Evolutionary conservation across 2,888 invertebrate genomes (phyloP).

Genomic region (Thera britannica): DNA sequence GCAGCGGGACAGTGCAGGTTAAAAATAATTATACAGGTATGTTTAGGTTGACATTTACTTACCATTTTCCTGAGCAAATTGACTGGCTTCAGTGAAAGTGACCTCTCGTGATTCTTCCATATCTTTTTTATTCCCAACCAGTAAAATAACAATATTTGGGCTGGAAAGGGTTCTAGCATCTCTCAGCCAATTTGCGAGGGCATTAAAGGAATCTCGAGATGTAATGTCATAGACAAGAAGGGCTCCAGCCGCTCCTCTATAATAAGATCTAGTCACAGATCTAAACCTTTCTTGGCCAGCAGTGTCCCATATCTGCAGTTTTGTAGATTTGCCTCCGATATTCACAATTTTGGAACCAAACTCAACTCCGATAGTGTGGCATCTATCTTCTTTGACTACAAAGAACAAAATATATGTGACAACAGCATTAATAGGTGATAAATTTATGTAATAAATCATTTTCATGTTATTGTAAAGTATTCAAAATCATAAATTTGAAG

Average conservation of each 20-base stretch:
- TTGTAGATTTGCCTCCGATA: slow-evolving; percentile 92
- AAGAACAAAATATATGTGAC: slow-evolving; percentile 2
- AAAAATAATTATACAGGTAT: neutral
- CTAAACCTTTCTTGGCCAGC: slow-evolving; percentile 99
- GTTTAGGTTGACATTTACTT: slow-evolving; percentile 39
- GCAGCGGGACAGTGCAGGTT: no score
- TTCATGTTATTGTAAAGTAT: no score
- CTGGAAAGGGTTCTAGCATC: slow-evolving; percentile 92
- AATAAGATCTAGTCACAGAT: slow-evolving; percentile 94
- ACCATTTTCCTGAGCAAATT: slow-evolving; percentile 95
- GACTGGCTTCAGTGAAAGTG: slow-evolving; percentile 92
- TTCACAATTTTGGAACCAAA: slow-evolving; percentile 94
- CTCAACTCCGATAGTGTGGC: slow-evolving; percentile 94
- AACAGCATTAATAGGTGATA: no score
- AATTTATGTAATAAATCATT: no score
- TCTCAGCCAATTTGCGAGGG: slow-evolving; percentile 93
- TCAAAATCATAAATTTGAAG: no score
- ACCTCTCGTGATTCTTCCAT: slow-evolving; percentile 92
- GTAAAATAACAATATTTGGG: slow-evolving; percentile 91
- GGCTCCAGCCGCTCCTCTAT: slow-evolving; percentile 96
- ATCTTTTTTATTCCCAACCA: slow-evolving; percentile 94
- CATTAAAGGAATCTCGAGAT: slow-evolving; percentile 96
- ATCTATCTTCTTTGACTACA: slow-evolving; percentile 92
- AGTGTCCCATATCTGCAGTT: slow-evolving; percentile 94
- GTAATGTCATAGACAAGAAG: slow-evolving; percentile 96